phyloP scores from a whole-genome alignment of 2,888 invertebrate genomes.

The Aricia artaxerxes region DNA sequence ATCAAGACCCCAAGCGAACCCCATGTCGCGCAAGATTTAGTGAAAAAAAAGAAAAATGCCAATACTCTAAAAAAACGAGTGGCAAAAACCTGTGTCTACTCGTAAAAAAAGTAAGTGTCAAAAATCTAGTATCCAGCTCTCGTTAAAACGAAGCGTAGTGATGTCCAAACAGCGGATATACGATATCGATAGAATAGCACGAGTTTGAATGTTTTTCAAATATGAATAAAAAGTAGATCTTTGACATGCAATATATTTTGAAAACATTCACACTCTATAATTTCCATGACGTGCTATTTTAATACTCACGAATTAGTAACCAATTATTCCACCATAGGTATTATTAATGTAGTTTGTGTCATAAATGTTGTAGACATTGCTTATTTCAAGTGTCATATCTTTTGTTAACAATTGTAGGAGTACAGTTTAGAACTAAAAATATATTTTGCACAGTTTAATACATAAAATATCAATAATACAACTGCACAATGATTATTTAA shows the following conservation, averaged over 20 bases:
- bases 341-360: conserved; percentile 15
- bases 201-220: neutral
- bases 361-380: conserved; percentile 16
- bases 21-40: conserved; percentile 54
- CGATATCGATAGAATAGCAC: conserved; percentile 2
- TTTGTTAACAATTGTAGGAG: neutral
- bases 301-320: conserved; percentile 4
- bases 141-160: neutral
- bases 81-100: neutral
- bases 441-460: neutral
- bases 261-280: neutral
- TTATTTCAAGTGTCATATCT: neutral
- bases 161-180: neutral
- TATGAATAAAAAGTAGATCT: neutral
- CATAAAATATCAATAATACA: neutral
- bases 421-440: neutral
- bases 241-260: neutral
- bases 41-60: neutral
- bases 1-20: conserved; percentile 43
- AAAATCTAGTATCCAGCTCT: neutral
- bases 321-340: conserved; percentile 12
- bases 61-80: neutral
- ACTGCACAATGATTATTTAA: neutral
- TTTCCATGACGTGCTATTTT: conserved; percentile 14
- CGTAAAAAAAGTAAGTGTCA: neutral